A percentile compares a stretch with the other conserved stretches of the same genome.
phyloP scores from a whole-genome alignment of 1,140 invertebrate genomes.

The Berghia stephanieae region DNA sequence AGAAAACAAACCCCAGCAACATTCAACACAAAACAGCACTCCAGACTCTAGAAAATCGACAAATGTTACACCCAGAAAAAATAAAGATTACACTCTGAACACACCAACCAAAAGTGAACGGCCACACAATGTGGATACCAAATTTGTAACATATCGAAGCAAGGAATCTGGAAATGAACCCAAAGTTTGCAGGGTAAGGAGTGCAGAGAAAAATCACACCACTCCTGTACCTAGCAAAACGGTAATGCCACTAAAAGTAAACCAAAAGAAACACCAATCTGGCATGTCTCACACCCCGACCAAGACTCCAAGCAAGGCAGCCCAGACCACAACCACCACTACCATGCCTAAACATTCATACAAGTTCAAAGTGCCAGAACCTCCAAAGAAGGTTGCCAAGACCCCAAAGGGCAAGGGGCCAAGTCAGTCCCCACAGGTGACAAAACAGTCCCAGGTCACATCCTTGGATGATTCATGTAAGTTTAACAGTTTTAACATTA shows the following conservation, averaged over 20 bases:
- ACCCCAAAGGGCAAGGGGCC: slow-evolving; percentile 38
- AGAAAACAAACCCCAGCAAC: not conserved
- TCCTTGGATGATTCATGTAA: slow-evolving; percentile 55
- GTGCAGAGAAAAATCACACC: slow-evolving; percentile 62
- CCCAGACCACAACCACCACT: no score
- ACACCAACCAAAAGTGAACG: slow-evolving; percentile 14
- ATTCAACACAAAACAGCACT: not conserved
- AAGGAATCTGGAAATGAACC: no score
- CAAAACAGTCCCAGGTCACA: slow-evolving; percentile 47
- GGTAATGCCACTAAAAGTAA: slow-evolving; percentile 10
- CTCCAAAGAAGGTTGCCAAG: slow-evolving; percentile 13
- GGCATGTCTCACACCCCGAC: not conserved
- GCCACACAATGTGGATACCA: no score
- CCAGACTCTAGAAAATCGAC: no score
- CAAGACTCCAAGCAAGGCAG: not conserved
- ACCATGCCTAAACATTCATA: no score
- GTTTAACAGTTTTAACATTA: no score
- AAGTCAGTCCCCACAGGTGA: slow-evolving; percentile 46
- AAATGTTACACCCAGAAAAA: slow-evolving; percentile 32
- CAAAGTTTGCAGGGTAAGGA: no score
- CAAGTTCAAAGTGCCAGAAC: slow-evolving; percentile 18
- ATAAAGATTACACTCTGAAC: no score
- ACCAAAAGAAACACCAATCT: slow-evolving; percentile 10
- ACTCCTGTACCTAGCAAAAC: slow-evolving; percentile 46
- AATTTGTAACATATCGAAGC: no score